Conservation (phyloP, 53 echinoderm and acorn worm species). For the Echinometra lucunter region DNA sequence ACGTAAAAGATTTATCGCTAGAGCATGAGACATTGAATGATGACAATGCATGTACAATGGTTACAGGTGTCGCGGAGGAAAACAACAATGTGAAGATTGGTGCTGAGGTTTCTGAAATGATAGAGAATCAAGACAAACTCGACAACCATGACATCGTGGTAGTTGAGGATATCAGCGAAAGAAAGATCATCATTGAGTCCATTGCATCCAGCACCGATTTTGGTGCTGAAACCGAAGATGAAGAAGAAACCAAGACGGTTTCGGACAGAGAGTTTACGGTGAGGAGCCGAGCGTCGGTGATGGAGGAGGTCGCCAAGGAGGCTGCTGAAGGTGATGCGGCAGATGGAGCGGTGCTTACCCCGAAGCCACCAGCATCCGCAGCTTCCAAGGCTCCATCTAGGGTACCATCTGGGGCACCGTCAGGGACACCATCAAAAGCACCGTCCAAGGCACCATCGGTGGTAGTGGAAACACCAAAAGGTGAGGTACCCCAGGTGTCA, state of each 20-base stretch:
- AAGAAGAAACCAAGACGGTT: neutral
- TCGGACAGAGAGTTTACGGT: constrained; percentile 46
- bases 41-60: constrained; percentile 40
- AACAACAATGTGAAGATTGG: constrained; percentile 76
- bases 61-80: constrained; percentile 79
- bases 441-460: constrained; percentile 38
- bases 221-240: neutral
- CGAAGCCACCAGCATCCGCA: constrained; percentile 50
- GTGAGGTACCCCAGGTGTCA: constrained; percentile 26
- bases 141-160: constrained; percentile 70
- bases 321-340: neutral
- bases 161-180: constrained; percentile 70
- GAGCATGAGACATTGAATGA: neutral
- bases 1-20: neutral
- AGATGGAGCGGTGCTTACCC: constrained; percentile 31
- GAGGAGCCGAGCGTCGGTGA: constrained; percentile 58
- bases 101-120: constrained; percentile 73
- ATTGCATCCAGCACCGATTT: constrained; percentile 47
- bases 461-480: constrained; percentile 44
- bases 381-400: constrained; percentile 40
- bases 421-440: constrained; percentile 16
- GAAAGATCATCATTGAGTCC: constrained; percentile 72
- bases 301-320: constrained; percentile 31
- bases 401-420: constrained; percentile 36
- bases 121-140: constrained; percentile 75